Conservation (phyloP, 2,113 vertebrate species). For the Alethe diademata region DNA sequence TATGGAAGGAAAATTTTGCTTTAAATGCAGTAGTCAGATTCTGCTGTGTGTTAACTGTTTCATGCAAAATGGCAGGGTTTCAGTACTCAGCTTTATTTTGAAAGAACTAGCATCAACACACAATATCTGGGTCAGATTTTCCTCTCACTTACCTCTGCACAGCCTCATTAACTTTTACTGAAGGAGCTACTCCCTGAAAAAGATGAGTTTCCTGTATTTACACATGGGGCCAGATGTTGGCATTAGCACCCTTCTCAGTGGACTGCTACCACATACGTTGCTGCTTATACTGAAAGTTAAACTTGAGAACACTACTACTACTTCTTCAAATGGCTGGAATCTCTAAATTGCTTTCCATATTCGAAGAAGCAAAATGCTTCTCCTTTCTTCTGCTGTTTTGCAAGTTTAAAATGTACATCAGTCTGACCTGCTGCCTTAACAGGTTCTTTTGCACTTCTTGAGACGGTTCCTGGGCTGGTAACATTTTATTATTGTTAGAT, state of each 20-base stretch:
- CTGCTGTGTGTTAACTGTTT: not conserved
- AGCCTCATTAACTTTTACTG: conserved; percentile 30
- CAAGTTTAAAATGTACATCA: not conserved
- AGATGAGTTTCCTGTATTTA: not conserved
- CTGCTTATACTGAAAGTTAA: not conserved
- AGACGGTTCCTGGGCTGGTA: not conserved
- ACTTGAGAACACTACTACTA: not conserved
- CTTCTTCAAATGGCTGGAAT: not conserved
- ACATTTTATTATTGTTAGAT: not conserved
- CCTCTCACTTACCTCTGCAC: not conserved
- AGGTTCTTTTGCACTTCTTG: not conserved
- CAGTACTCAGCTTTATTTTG: not conserved
- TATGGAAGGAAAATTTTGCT: not conserved
- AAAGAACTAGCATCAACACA: not conserved
- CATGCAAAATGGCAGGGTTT: not conserved
- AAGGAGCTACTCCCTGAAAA: not conserved
- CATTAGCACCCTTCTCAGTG: not conserved
- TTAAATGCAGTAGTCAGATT: not conserved
- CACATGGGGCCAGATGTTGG: not conserved
- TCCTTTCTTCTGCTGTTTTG: not conserved
- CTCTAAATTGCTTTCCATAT: not conserved
- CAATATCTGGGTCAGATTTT: not conserved
- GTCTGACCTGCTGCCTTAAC: not conserved
- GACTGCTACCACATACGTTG: not conserved
- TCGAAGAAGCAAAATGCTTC: not conserved